Base-by-base conservation (phyloP, 2,888 invertebrate species). In the Cataglyphis rosenhaueri region DNA sequence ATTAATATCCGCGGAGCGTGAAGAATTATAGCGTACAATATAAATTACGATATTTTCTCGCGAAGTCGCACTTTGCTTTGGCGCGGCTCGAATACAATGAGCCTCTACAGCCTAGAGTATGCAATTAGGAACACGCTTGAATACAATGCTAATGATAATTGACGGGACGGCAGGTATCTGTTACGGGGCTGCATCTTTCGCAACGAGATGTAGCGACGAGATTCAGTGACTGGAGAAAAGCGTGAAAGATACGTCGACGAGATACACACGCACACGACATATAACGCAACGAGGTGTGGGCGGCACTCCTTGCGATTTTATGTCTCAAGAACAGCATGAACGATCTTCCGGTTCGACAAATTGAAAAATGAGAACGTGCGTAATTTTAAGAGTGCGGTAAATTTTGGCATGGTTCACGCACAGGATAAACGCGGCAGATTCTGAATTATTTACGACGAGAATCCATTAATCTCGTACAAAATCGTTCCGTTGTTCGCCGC, bases 401-500 rank as follows among this genome's bases (percentile, higher is more conserved):
- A 75, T 61, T 75, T 79, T 85, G 85, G 85, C 82, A 85, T 15
- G 44, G 48, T 66, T 52, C 41, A 21, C 38, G 8, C 64, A 48
- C 85, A 44, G 5, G 70, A 21, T 52, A 21, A 38, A 52, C 21
- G 18, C 44, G 4, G 5, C n/a, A 25, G 21, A n/a, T 25, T n/a
- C 21, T 29, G 61, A 61, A 66, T 59, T 59, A 70, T 78, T 78
- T 62, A 61, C 75, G 29, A 25, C 59, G 25, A 21, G 64, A 15
- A 78, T 83, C 73, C 78, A 76, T 74, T 81, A 85, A 87, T 86
- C 78, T 21, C 35, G 83, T 76, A 79, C 73, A 21, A 57, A 25
- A 57, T 59, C 4, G 2, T 32, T 15, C 71, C 62, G 76, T 62
- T 25, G 62, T 35, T n/a, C 70, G 62, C 76, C 76, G 62, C 61